Conservation (phyloP, 2,113 vertebrate genomes). For the Ciconia maguari region DNA sequence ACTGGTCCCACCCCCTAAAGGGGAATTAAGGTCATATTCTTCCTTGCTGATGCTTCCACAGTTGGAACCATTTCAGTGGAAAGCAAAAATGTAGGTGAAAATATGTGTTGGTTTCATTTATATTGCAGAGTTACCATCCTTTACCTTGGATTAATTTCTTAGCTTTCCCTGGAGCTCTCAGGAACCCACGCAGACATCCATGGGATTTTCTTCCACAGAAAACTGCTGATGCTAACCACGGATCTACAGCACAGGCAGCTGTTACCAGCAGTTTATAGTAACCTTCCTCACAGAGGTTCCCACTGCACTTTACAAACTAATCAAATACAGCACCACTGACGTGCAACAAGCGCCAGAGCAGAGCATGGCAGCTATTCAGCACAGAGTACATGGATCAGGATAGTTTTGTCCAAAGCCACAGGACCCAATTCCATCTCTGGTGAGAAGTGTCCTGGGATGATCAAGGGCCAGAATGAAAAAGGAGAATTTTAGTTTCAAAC, state of each 20-base stretch:
- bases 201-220: not conserved
- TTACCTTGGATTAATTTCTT: not conserved
- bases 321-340: not conserved
- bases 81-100: slow-evolving; percentile 6
- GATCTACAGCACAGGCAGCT: not conserved
- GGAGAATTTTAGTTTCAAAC: not conserved
- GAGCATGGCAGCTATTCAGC: not conserved
- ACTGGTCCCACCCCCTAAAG: not conserved
- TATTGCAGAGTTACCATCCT: not conserved
- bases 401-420: not conserved
- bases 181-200: not conserved
- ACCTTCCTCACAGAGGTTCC: not conserved
- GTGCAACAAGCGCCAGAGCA: rapidly evolving
- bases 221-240: not conserved
- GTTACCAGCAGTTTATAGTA: not conserved
- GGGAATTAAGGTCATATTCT: not conserved
- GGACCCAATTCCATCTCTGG: not conserved
- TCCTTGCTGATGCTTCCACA: not conserved
- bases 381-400: not conserved
- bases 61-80: not conserved
- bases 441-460: not conserved
- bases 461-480: not conserved
- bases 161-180: not conserved
- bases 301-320: not conserved
- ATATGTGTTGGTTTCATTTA: not conserved